phyloP scores from a whole-genome alignment of 2,797 vertebrate species.

The Dendrocincla fuliginosa region DNA sequence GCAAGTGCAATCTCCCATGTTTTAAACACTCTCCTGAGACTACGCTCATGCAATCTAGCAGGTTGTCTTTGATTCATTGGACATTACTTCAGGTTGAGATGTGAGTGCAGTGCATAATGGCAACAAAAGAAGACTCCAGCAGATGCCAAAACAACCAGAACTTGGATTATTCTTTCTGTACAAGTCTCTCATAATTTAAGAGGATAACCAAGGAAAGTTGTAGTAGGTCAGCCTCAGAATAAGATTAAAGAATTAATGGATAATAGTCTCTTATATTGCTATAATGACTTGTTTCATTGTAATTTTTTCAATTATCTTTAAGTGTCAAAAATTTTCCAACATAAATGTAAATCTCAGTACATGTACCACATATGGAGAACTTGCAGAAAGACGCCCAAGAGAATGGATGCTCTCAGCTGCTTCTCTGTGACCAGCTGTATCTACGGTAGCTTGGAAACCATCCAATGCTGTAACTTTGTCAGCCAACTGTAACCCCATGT shows the following conservation, averaged over 20 bases:
- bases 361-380: neutral
- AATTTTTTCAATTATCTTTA: neutral
- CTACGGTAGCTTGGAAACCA: conserved; percentile 67
- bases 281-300: neutral
- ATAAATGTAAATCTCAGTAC: neutral
- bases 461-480: conserved; percentile 64
- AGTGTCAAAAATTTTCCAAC: neutral
- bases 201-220: neutral
- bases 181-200: neutral
- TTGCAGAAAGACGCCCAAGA: neutral
- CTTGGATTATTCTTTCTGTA: neutral
- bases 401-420: conserved; percentile 40
- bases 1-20: neutral
- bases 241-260: neutral
- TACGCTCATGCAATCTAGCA: fast-evolving
- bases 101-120: neutral
- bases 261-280: neutral
- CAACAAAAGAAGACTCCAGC: neutral
- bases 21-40: neutral
- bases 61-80: neutral
- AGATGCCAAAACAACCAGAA: neutral
- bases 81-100: neutral
- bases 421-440: conserved; percentile 56
- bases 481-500: conserved; percentile 55
- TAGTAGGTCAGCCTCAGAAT: neutral